Percentiles rank a stretch among this genome's conserved stretches.
Conservation (phyloP, 2,113 vertebrate genomes). For the Stictonetta naevosa region DNA sequence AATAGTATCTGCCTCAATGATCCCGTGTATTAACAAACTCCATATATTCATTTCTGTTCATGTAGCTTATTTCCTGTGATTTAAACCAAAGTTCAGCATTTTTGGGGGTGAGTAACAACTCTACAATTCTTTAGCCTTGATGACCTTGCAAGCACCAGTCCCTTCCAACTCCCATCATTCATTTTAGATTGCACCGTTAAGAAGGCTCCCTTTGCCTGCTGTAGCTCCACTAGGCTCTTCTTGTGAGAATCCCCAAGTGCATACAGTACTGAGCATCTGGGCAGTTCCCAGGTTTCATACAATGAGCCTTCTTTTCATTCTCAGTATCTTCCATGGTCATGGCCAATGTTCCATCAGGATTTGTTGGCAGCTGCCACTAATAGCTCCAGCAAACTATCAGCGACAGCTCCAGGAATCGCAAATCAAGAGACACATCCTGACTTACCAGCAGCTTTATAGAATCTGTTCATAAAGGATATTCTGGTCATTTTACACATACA, state of each 20-base stretch:
- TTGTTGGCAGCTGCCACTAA: neutral
- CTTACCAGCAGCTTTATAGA: neutral
- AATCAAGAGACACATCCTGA: neutral
- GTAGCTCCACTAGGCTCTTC: neutral
- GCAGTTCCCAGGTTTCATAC: neutral
- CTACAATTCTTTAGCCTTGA: neutral
- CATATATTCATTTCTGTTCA: accelerated
- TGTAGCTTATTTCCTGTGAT: neutral
- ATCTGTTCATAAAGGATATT: neutral
- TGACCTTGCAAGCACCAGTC: neutral
- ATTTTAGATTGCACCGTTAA: neutral
- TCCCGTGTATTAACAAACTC: neutral
- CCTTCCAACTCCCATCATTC: neutral
- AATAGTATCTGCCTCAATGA: neutral
- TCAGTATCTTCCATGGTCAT: neutral
- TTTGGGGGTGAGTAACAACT: neutral
- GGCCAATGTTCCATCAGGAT: neutral
- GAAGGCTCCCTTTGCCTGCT: neutral
- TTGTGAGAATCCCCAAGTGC: neutral
- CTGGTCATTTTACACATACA: neutral
- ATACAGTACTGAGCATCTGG: accelerated
- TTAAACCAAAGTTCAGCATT: neutral
- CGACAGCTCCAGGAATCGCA: neutral
- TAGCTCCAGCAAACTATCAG: neutral
- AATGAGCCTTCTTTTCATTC: neutral